These are phyloP conservation scores for Procambarus virginalis DNA, from an alignment of 1,140 invertebrate species.

Conservation along the genomic window DNA sequence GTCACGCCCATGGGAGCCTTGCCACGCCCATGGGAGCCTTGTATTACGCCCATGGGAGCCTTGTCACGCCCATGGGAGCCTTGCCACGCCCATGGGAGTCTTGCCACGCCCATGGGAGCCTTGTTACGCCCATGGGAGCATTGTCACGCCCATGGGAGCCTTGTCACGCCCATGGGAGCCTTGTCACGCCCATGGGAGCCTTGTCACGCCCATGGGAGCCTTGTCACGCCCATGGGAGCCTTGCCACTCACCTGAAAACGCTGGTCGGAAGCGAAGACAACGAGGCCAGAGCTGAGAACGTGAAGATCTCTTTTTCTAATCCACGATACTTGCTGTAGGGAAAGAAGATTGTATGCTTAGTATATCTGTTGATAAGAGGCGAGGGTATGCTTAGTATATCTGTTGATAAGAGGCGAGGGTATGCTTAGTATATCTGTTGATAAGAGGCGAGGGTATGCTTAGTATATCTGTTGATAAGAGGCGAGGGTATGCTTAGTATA, in stretches of 20 bases:
- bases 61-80: not conserved
- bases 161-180: too few relatives aligned
- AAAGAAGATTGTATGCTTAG: not conserved
- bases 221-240: not conserved
- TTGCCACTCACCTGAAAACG: conserved; percentile 11
- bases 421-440: not conserved
- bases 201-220: not conserved
- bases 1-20: not conserved
- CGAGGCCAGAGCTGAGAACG: conserved; percentile 35
- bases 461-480: not conserved
- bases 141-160: not conserved
- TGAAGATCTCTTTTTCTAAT: conserved; percentile 34
- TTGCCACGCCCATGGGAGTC: not conserved
- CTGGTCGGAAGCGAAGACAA: conserved; percentile 38
- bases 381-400: not conserved
- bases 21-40: too few relatives aligned
- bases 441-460: not conserved
- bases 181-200: too few relatives aligned
- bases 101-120: not conserved
- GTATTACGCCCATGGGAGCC: not conserved
- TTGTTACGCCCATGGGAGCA: not conserved
- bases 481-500: not conserved
- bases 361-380: not conserved
- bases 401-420: not conserved
- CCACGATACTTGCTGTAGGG: conserved; percentile 40